Evolutionary conservation across 1,140 invertebrate species (phyloP).

Genomic region (Heliconius himera): DNA sequence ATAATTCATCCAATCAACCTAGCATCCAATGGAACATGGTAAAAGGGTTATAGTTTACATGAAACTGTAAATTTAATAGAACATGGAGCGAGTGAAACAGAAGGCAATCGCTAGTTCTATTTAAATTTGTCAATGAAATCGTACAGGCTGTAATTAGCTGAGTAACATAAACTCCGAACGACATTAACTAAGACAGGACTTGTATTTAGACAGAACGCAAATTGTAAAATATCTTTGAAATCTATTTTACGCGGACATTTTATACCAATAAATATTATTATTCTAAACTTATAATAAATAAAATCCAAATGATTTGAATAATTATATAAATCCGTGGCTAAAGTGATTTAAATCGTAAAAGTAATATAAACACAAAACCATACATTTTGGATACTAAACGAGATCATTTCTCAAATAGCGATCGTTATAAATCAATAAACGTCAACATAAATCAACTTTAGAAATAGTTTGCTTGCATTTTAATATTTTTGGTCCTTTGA

Average conservation of each 20-base stretch:
- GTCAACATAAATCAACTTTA: slow-evolving; percentile 39
- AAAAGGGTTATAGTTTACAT: not conserved
- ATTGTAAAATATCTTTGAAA: slow-evolving; percentile 13
- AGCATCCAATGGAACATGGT: not conserved
- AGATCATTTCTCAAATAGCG: slow-evolving; percentile 34
- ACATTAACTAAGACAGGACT: slow-evolving; percentile 3
- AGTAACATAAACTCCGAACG: slow-evolving; percentile 2
- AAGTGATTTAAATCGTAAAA: slow-evolving; percentile 24
- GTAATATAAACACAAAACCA: slow-evolving; percentile 28
- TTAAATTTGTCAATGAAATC: slow-evolving; percentile 8
- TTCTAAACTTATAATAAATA: slow-evolving; percentile 7
- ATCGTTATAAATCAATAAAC: slow-evolving; percentile 38
- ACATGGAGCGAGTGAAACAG: not conserved
- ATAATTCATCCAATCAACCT: no score
- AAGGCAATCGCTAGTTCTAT: not conserved
- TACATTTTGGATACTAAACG: slow-evolving; percentile 28
- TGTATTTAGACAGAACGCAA: not conserved
- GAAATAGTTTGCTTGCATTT: slow-evolving; percentile 29
- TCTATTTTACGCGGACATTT: not conserved
- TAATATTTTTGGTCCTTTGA: slow-evolving; percentile 27
- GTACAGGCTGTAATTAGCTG: not conserved
- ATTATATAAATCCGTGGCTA: slow-evolving; percentile 12
- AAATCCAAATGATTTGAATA: not conserved
- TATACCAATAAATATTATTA: slow-evolving; percentile 12
- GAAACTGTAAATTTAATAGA: not conserved